Evolutionary conservation across 1,140 invertebrate species (phyloP).

Genomic region (Chionoecetes opilio): DNA sequence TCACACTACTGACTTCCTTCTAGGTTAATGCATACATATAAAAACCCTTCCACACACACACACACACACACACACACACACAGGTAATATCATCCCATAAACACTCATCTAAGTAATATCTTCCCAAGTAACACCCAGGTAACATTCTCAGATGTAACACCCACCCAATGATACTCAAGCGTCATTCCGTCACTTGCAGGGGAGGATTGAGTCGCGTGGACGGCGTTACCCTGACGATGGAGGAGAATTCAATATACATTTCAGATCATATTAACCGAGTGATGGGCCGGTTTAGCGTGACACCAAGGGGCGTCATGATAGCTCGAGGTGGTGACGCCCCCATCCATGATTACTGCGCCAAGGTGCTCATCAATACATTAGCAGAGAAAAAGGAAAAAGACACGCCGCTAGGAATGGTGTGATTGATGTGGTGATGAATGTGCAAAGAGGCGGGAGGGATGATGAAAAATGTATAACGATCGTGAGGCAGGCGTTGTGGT

Average conservation of each 20-base stretch:
- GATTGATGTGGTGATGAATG: background rate
- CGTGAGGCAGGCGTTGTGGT: background rate
- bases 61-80: too few species aligned
- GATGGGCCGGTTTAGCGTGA: background rate
- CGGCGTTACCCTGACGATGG: background rate
- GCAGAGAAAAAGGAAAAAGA: background rate
- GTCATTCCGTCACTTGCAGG: too few species aligned
- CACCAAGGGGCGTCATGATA: background rate
- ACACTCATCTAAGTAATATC: too few species aligned
- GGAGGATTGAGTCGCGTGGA: background rate
- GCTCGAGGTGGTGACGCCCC: background rate
- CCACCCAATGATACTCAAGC: too few species aligned
- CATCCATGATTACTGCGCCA: background rate
- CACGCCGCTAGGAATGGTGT: background rate
- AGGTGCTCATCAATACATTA: background rate
- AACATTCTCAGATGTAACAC: too few species aligned
- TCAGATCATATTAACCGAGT: constrained; percentile 20
- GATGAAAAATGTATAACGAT: background rate
- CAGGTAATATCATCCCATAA: too few species aligned
- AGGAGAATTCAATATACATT: constrained; percentile 20
- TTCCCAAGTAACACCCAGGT: too few species aligned
- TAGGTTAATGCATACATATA: too few species aligned
- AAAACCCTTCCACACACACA: too few species aligned
- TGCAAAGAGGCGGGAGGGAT: background rate
- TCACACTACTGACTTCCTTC: too few species aligned